A percentile compares a stretch with the other conserved stretches of the same genome.
Conservation (phyloP, 2,797 vertebrate genomes). For the Lophius americanus region DNA sequence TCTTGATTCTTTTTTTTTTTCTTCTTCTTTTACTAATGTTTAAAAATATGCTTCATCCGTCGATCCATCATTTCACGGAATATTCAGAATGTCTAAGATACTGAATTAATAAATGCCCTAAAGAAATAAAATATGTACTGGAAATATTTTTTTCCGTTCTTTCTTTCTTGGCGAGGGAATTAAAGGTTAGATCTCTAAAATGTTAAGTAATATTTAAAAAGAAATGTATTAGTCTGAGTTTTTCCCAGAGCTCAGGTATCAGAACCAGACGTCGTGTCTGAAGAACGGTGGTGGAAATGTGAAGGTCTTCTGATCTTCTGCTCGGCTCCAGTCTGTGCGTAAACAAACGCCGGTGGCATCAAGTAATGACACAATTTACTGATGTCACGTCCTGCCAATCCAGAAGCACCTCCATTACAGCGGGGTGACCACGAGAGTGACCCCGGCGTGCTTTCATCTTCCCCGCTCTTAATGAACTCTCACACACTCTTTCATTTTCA, state of each 20-base stretch:
- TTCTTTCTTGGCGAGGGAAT: background rate
- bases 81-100: too few species aligned
- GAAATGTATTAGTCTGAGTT: constrained; percentile 24
- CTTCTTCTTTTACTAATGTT: too few species aligned
- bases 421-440: constrained; percentile 65
- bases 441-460: constrained; percentile 71
- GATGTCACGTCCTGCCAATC: constrained; percentile 56
- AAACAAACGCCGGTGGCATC: constrained; percentile 70
- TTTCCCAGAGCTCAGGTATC: constrained; percentile 27
- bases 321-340: constrained; percentile 58
- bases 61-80: too few species aligned
- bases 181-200: constrained; percentile 16
- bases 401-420: constrained; percentile 66
- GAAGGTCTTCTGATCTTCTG: constrained; percentile 69
- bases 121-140: too few species aligned
- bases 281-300: constrained; percentile 35
- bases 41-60: too few species aligned
- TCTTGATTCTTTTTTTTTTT: too few species aligned
- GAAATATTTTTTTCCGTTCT: too few species aligned
- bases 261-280: constrained; percentile 33
- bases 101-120: too few species aligned
- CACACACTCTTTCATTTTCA: constrained; percentile 52
- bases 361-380: constrained; percentile 76
- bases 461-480: constrained; percentile 73
- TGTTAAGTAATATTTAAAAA: constrained; percentile 44